Base-by-base conservation (phyloP, 2,797 vertebrate species). In the Potorous gilbertii region DNA sequence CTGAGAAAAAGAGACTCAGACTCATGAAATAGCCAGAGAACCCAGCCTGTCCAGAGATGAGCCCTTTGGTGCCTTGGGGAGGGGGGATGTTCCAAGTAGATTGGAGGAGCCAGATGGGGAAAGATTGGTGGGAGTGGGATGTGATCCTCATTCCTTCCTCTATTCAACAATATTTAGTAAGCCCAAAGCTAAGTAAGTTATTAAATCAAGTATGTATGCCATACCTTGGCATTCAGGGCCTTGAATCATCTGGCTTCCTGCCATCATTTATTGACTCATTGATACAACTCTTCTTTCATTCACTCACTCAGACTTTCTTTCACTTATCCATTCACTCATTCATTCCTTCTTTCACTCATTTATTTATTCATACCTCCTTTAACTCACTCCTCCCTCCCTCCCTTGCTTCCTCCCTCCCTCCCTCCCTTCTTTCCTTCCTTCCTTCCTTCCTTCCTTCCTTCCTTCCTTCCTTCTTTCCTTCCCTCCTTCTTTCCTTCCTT, bases 221-320 rank as follows among this genome's bases (percentile, higher is more conserved):
- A 27, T 11, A 0, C 3, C 6, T 40, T 0, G 66, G 34, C 93
- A 62, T 54, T 50, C 56, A 34, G 56, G 27, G 52, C 14, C 59
- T 3, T 0, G 0, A 31, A 18, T 50, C 0, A 0, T 0, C 0
- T 0, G 24, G 5, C 24, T 81, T 50, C 28, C 5, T 1, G n/a
- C n/a, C 16, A 16, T 56, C 55, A 74, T 5, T 40, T 18, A 74
- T 21, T 40, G 14, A n/a, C 34, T 74, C 66, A 40, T 40, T 74
- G 34, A 74, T n/a, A 62, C 31, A 66, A 66, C 31, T 66, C 66
- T 74, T 74, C 66, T 74, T 74, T 40, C n/a, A 74, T 74, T 31
- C 59, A 62, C 29, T 59, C 29, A n/a, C 5, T 66, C 0, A n/a
- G 18, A n/a, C 34, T 31, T 16, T n/a, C 34, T n/a, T 66, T 40